Conservation (phyloP, 2,797 vertebrate genomes). For the Somateria mollissima region DNA sequence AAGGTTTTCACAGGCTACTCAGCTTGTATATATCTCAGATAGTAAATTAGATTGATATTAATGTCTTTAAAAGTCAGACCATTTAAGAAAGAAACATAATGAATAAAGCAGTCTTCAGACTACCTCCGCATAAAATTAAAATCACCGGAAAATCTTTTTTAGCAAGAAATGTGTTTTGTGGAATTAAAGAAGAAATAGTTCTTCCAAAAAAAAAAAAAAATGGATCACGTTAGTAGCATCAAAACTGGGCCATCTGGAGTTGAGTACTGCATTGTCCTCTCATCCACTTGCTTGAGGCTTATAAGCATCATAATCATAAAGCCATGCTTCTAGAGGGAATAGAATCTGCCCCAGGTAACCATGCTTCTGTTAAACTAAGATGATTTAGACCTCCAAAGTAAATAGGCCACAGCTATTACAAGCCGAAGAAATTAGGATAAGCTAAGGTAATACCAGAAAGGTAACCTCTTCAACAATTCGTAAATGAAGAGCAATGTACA, state of each 20-base stretch:
- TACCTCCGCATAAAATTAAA: neutral
- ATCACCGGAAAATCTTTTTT: neutral
- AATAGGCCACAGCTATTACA: slow-evolving; percentile 52
- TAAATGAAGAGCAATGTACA: neutral
- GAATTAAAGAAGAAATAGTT: neutral
- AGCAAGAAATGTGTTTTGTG: neutral
- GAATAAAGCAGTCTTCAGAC: neutral
- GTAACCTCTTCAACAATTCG: neutral
- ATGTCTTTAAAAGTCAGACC: neutral
- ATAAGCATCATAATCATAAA: neutral
- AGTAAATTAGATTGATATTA: neutral
- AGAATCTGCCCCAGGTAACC: slow-evolving; percentile 53
- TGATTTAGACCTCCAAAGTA: slow-evolving; percentile 39
- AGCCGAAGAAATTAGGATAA: slow-evolving; percentile 49
- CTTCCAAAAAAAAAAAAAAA: neutral
- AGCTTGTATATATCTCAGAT: neutral
- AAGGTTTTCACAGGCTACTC: neutral
- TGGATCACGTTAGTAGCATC: neutral
- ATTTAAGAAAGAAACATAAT: neutral
- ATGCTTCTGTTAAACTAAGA: neutral
- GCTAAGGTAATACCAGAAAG: slow-evolving; percentile 15
- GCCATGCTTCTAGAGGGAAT: slow-evolving; percentile 34
- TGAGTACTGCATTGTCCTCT: neutral
- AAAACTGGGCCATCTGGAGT: slow-evolving; percentile 43
- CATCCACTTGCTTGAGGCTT: slow-evolving; percentile 19